These are phyloP conservation scores for Tamias sibiricus DNA, from an alignment of 2,113 vertebrate species.

Conservation along the genomic window DNA sequence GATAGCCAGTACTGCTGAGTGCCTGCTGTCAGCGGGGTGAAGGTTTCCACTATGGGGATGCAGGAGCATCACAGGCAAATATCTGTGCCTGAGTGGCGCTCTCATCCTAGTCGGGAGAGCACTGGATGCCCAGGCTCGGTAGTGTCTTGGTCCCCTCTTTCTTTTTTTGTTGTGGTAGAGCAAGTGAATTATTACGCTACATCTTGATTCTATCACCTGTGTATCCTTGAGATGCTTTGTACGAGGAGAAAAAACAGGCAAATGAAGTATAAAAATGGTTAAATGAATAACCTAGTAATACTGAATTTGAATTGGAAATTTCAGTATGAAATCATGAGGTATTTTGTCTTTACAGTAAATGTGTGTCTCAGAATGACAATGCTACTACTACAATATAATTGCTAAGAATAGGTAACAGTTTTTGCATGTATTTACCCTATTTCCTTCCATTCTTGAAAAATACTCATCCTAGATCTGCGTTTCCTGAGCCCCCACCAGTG, in stretches of 20 bases:
- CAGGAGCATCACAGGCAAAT: rapidly evolving
- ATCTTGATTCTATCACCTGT: background rate
- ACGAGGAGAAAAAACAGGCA: background rate
- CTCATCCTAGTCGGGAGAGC: background rate
- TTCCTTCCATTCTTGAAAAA: background rate
- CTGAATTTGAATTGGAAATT: background rate
- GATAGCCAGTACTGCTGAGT: background rate
- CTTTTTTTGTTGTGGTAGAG: too few relatives aligned
- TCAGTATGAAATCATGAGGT: background rate
- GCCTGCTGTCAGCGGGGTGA: background rate
- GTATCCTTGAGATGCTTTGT: background rate
- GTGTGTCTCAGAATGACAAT: background rate
- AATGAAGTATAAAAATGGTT: background rate
- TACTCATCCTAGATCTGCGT: background rate
- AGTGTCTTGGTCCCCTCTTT: background rate
- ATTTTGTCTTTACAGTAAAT: slow-evolving; percentile 19
- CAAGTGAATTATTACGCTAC: background rate
- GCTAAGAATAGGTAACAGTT: background rate
- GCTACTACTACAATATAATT: background rate
- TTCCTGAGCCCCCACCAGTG: background rate
- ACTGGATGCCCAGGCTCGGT: background rate
- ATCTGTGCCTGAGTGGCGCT: background rate
- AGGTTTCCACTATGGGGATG: too few relatives aligned
- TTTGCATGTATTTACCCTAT: background rate
- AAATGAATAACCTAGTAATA: background rate